Evolutionary conservation across 2,113 vertebrate genomes (phyloP), one percentile per base, ranked within the genome.

Genomic region (Galemys pyrenaicus): DNA sequence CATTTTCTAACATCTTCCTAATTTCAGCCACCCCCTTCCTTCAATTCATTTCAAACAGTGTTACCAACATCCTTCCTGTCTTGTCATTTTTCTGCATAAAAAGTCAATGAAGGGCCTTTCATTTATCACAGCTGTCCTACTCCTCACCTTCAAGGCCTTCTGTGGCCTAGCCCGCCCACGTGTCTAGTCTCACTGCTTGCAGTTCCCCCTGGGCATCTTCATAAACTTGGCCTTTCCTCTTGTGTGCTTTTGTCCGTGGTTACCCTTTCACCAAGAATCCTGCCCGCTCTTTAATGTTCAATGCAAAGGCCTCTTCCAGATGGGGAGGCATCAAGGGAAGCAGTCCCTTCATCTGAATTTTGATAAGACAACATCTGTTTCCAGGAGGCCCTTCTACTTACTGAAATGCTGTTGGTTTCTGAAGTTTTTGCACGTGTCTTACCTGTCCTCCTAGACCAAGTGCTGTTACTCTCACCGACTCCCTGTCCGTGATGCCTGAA

Each of bases 1-100:
- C 26, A 80, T 44, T 94, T 92, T 64, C 68, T 86, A 20, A 68
- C 32, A 51, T 86, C 35, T 87, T 94, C 32, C 41, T 39, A 71
- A n/a, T 73, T 81, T 91, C 44, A 54, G 3, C 73, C 16, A 92
- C 37, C 54, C 78, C 2, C 10, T 54, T 77, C 41, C 56, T 93
- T 87, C 62, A 89, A 9, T 62, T 94, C 41, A 71, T 70, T 70
- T 82, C 82, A 64, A 65, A 4, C 26, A 41, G 30, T 44, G n/a
- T 75, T 80, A 44, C 35, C 32, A 70, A 74, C 19, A 26, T 22
- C 41, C 2, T 79, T 49, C 30, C 51, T 58, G 80, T 24, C 51
- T 58, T 58, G 22, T 68, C 26, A 26, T 26, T 92, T 70, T 87
- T 32, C 86, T 75, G 26, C n/a, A 58, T 17, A 54, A 80, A 73